phyloP scores from a whole-genome alignment of 1,140 invertebrate genomes.

The Sinonovacula constricta region DNA sequence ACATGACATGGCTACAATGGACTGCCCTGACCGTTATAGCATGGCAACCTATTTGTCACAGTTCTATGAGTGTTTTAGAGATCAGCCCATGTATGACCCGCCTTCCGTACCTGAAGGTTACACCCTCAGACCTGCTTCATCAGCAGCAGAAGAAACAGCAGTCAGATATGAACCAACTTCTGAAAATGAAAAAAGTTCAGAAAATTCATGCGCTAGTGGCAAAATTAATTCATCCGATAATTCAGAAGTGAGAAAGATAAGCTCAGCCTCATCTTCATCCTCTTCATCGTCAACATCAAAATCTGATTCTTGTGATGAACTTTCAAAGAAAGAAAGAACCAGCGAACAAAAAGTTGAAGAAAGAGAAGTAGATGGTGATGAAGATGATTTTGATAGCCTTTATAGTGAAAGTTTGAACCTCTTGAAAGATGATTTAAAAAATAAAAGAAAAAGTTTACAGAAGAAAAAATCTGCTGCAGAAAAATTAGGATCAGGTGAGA shows the following conservation, averaged over 20 bases:
- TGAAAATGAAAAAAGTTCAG: too few species aligned
- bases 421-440: not conserved
- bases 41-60: conserved; percentile 42
- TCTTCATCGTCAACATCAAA: too few species aligned
- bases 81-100: conserved; percentile 30
- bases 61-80: conserved; percentile 43
- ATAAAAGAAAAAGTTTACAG: not conserved
- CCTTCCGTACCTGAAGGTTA: conserved; percentile 15
- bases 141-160: too few species aligned
- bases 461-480: too few species aligned
- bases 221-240: too few species aligned
- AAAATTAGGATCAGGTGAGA: too few species aligned
- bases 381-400: not conserved
- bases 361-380: not conserved
- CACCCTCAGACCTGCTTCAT: too few species aligned
- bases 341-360: not conserved
- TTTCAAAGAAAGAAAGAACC: not conserved
- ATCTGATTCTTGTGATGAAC: not conserved
- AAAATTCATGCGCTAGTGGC: too few species aligned
- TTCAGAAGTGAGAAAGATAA: too few species aligned
- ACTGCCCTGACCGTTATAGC: conserved; percentile 33
- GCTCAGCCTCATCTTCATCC: too few species aligned
- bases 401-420: not conserved
- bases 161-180: too few species aligned
- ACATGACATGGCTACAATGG: conserved; percentile 34